Base-by-base conservation (phyloP, 1,140 invertebrate species). In the Antheraea pernyi region DNA sequence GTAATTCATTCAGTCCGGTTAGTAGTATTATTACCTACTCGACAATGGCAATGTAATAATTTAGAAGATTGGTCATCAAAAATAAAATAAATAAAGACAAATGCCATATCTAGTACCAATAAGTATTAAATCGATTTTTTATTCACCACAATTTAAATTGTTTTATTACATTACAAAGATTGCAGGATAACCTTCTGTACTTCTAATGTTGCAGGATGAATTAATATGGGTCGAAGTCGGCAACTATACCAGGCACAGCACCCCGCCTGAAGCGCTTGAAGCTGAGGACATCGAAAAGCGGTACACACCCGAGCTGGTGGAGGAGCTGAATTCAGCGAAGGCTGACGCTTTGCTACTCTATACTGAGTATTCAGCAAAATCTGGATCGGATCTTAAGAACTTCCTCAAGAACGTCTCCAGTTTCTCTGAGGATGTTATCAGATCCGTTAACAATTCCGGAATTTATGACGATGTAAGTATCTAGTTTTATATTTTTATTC, bases 281-380 rank as follows among this genome's bases (percentile, higher is more conserved):
- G 19, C 39, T 19, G 37, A 58, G n/a, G 81, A 85, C 3, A 66
- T 82, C 3, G 82, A 86, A 64, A 83, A 77, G 37, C 74, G 82
- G n/a, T 83, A 86, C 68, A 86, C 86, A 0, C 66, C 78, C 6
- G 82, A 86, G 67, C 70, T 86, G 67, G n/a, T 73, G 7, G 60
- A 79, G 13, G 76, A 89, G 16, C 70, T 88, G 19, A 65, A 76
- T 16, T 42, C 70, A 2, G 76, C 78, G 0, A 82, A 80, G 65
- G 70, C 67, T 0, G 83, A 86, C 7, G 82, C 79, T 0, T 65
- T 85, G 3, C 79, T 86, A 0, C 78, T 90, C 5, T 89, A 85
- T 69, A 90, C 80, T 0, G 86, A 89, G 72, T 89, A 79, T 70
- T 73, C 83, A 0, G 75, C 77, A 0, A 74, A 77, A n/a, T 75